Evolutionary conservation across 2,113 vertebrate species (phyloP), one percentile per base, ranked within the genome.

Genomic region (Burhinus oedicnemus): DNA sequence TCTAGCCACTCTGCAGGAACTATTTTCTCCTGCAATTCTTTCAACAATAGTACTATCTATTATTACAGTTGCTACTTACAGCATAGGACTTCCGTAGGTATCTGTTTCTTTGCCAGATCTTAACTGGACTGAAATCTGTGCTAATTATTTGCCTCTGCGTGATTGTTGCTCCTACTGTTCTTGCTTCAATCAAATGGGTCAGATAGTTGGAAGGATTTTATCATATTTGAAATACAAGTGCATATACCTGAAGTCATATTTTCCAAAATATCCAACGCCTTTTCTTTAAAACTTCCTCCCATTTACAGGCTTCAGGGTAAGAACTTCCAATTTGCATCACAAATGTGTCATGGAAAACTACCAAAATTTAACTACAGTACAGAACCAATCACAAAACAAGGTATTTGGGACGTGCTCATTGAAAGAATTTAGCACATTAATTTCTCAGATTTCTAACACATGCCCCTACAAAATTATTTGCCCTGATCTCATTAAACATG

Each of bases 101-200:
- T 62, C 65, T 52, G 62, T 40, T 90, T 87, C 80, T 89, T 92
- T 94, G 91, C 87, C 96, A 96, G 71, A 80, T 74, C 76, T 80
- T 75, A 92, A 60, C 60, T 49, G 62, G 66, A 68, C 51, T 81
- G 66, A 90, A 94, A 95, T 80, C 78, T 91, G 75, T 90, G 71
- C 75, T 95, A 95, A 94, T 96, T 90, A 94, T 71, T 72, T 89
- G 86, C 94, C 88, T 83, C 76, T 30, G n/a, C 87, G 87, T 76
- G 40, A 83, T 25, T 65, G 71, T 42, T 80, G 65, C 60, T 95
- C 87, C 71, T 80, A 58, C 58, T 65, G 75, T 64, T 83, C 44
- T 79, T 44, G 19, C 55, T 91, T 80, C 36, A 83, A 88, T 11
- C 74, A 84, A 89, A 72, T 42, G 42, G 86, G 83, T 91, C 91